These are phyloP conservation scores for Yponomeuta malinellus DNA, from an alignment of 2,888 invertebrate genomes.

Conservation along the genomic window DNA sequence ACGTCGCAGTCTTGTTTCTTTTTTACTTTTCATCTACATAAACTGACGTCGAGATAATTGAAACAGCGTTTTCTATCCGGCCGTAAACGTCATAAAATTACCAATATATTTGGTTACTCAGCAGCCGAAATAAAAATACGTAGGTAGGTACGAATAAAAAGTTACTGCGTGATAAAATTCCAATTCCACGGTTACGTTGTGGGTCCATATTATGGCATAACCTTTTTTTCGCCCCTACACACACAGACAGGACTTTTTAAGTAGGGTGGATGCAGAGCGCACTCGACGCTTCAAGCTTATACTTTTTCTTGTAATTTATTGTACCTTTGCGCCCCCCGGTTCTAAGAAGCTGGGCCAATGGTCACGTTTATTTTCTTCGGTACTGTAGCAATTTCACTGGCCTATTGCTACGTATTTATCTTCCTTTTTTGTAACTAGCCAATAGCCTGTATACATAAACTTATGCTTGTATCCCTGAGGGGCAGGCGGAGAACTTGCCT, in stretches of 20 bases:
- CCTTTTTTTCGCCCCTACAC: not conserved
- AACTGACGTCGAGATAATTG: too few species aligned
- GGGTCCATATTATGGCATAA: not conserved
- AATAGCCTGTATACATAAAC: too few species aligned
- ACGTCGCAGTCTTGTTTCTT: not conserved
- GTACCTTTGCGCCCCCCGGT: conserved; percentile 27
- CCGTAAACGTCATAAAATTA: too few species aligned
- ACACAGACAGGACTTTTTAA: not conserved
- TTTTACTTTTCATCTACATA: conserved; percentile 7
- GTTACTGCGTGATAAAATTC: not conserved
- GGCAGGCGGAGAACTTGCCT: too few species aligned
- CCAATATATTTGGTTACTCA: too few species aligned
- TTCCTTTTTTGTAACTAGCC: conserved; percentile 20
- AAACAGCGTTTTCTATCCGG: too few species aligned
- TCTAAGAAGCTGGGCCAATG: conserved; percentile 16
- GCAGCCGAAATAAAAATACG: too few species aligned
- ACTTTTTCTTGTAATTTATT: conserved; percentile 57
- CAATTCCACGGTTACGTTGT: not conserved
- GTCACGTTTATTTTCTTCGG: conserved; percentile 44
- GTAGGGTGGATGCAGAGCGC: not conserved
- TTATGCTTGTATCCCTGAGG: too few species aligned
- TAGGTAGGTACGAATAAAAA: not conserved
- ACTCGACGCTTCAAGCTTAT: conserved; percentile 31
- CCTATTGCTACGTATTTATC: conserved; percentile 31
- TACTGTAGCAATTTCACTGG: conserved; percentile 40